Evolutionary conservation across 2,797 vertebrate species (phyloP), one percentile per base, ranked within the genome.

Genomic region (Rallus crepitans): DNA sequence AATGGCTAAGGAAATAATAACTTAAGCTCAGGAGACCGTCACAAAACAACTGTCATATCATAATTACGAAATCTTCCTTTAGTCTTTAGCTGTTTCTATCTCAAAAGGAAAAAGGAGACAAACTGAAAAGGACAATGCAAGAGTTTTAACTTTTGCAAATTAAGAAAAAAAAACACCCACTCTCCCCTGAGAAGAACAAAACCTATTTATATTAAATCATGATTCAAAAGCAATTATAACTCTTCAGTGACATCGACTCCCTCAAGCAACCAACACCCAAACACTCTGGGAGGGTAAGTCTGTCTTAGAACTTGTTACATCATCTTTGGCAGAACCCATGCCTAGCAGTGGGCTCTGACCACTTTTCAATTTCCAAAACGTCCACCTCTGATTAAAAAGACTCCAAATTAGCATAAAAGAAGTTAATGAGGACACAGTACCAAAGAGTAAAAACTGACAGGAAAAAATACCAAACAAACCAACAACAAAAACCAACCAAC

Each of bases 181-280:
- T 35, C 12, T 69, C 15, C 75, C 65, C 70, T 57, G 60, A 31
- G 60, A 93, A 82, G 8, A 72, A n/a, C 10, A 94, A 86, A 80
- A n/a, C 1, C 1, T 11, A 66, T 48, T 82, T 68, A 70, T 16
- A 82, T n/a, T 85, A 77, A 94, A 77, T 28, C 40, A 89, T 48
- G 72, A 91, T 75, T 95, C 89, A 94, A 92, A 89, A 61, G 71
- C 92, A 96, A 95, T 95, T 96, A 94, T 23, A 92, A 83, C 33
- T 83, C 80, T 69, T 61, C 15, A 39, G 45, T 89, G 82, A 87
- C 96, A 92, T 53, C 75, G 92, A 42, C 3, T 78, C 82, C 87
- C 87, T 80, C 9, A 90, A 94, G 92, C 66, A 93, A 95, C 75
- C 87, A 95, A 96, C 90, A 96, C 90, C 86, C 90, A 37, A 48